Percentiles rank a stretch among this genome's conserved stretches.
These are phyloP conservation scores for Mustela erminea DNA, from an alignment of 2,797 vertebrate genomes.

Conservation along the genomic window DNA sequence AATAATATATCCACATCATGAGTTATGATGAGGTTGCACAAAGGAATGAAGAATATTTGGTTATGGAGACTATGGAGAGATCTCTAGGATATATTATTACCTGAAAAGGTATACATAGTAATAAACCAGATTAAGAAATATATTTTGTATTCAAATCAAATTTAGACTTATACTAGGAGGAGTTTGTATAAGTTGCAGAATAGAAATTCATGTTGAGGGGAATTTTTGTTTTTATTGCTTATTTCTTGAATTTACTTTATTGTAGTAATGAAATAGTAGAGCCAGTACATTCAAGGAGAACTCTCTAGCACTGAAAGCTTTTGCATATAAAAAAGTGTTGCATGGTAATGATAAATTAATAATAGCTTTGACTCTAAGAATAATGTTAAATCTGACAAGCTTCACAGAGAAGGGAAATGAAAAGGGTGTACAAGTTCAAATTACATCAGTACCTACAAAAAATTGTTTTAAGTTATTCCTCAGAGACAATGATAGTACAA, in stretches of 20 bases:
- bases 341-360: conserved; percentile 84
- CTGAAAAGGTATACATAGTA: neutral
- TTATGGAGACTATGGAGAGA: neutral
- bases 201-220: neutral
- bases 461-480: conserved; percentile 74
- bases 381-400: conserved; percentile 80
- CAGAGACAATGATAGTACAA: conserved; percentile 61
- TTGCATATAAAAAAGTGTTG: conserved; percentile 77
- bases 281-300: conserved; percentile 68
- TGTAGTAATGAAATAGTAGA: conserved; percentile 61
- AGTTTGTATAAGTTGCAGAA: neutral
- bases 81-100: neutral
- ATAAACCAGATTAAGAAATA: conserved; percentile 10
- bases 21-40: neutral
- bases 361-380: conserved; percentile 80
- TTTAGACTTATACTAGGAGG: neutral
- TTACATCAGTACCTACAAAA: conserved; percentile 69
- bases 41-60: neutral
- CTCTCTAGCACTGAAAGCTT: conserved; percentile 40
- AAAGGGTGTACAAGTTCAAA: conserved; percentile 75
- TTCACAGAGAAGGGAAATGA: conserved; percentile 74
- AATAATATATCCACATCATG: neutral
- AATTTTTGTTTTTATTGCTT: neutral
- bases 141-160: neutral
- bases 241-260: conserved; percentile 58